Conservation (phyloP, 1,140 invertebrate genomes). For the Cotesia vestalis region DNA sequence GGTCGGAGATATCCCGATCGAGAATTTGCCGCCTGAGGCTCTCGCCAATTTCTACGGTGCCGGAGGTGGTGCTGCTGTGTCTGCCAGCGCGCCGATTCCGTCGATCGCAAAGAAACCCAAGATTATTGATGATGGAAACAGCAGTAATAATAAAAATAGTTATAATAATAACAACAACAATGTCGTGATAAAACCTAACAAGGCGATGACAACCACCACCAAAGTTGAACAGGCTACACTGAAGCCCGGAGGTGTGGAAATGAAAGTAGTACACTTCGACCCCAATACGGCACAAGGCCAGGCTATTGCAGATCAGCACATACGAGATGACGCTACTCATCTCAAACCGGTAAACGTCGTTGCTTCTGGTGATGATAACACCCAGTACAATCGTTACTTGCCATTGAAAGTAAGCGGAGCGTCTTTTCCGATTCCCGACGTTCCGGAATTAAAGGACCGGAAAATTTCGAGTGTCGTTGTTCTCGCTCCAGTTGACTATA, state of each 20-base stretch:
- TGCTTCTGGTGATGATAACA: constrained; percentile 63
- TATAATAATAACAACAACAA: too few relatives aligned
- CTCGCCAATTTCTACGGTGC: constrained; percentile 84
- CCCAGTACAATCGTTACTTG: constrained; percentile 82
- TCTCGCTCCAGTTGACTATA: constrained; percentile 79
- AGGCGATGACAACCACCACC: constrained; percentile 58
- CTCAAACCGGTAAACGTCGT: constrained; percentile 75
- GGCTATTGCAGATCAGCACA: constrained; percentile 75
- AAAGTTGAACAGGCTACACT: constrained; percentile 63
- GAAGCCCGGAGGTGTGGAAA: constrained; percentile 74
- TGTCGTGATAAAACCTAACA: too few relatives aligned
- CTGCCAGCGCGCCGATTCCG: constrained; percentile 75
- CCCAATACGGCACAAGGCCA: constrained; percentile 77
- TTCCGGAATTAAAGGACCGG: constrained; percentile 75
- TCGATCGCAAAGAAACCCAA: constrained; percentile 68
- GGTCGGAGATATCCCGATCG: constrained; percentile 84
- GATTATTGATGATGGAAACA: constrained; percentile 48
- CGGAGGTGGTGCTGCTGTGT: constrained; percentile 71
- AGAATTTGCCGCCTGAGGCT: constrained; percentile 85
- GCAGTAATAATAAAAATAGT: constrained; percentile 54
- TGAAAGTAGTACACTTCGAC: constrained; percentile 85
- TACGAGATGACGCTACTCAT: constrained; percentile 76
- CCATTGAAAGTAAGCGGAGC: constrained; percentile 84
- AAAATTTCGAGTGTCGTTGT: constrained; percentile 84
- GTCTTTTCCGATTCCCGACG: constrained; percentile 83